Base-by-base conservation (phyloP, 2,113 vertebrate genomes). In the Paralichthys olivaceus region DNA sequence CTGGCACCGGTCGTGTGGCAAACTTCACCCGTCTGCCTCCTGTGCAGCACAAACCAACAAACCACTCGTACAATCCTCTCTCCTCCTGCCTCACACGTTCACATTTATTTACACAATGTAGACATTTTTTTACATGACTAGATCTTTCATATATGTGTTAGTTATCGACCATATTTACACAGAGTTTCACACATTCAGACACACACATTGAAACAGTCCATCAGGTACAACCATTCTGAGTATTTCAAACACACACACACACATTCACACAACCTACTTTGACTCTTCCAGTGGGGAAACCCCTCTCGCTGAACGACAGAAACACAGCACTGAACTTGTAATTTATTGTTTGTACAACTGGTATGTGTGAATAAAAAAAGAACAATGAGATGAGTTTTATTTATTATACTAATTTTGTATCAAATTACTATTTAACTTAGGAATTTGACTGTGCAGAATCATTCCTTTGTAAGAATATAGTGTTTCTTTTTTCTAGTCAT, bases 261-360 rank as follows among this genome's bases (percentile, higher is more conserved):
- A 63, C 37, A 43, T 37, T 55, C 63, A 60, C 57, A 61, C 77
- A 68, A 80, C 75, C 15, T 67, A 85, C 86, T 93, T 84, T 72
- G 79, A 86, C 81, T 75, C 79, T 70, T 89, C 65, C 80, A 61
- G 47, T 78, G 73, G 83, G 79, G 91, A 86, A 90, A 81, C 78
- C 84, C 63, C 59, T 81, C 82, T 85, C 43, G 72, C 80, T 84
- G 82, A 92, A 88, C 19, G 84, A 93, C 87, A 87, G 91, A 92
- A 95, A 95, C 93, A 93, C 94, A 95, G 97, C 98, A 99, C 97
- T 99, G 97, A 99, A 96, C 95, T 96, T 96, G 96, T 99, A 98
- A 98, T 97, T 99, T 99, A 98, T 98, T 98, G 93, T 98, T 96
- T 97, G 96, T 97, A 96, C 93, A 96, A 97, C 95, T 96, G 84